phyloP scores from a whole-genome alignment of 2,113 vertebrate species.

The Ranitomeya imitator region DNA sequence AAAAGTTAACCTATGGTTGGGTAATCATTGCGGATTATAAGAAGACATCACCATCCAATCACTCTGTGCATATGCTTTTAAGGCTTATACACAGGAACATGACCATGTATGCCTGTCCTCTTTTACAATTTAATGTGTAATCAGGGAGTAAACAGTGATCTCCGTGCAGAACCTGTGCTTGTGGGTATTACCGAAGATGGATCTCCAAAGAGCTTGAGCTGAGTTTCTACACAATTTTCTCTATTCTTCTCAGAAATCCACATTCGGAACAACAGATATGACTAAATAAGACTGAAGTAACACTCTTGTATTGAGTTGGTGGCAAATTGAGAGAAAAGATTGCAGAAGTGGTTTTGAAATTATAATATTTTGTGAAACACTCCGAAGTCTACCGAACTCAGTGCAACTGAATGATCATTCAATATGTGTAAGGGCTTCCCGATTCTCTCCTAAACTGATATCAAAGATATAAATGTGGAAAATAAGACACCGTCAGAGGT shows the following conservation, averaged over 20 bases:
- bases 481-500: too few relatives aligned
- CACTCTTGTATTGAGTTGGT: too few relatives aligned
- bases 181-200: background rate
- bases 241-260: background rate
- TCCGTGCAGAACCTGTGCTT: background rate
- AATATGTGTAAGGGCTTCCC: too few relatives aligned
- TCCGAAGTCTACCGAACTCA: too few relatives aligned
- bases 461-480: too few relatives aligned
- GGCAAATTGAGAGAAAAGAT: background rate
- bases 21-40: background rate
- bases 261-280: background rate
- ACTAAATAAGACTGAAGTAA: background rate
- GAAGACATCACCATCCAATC: background rate
- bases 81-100: background rate
- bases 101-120: background rate
- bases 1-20: conserved; percentile 15
- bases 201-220: background rate
- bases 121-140: background rate
- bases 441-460: too few relatives aligned
- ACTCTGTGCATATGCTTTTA: background rate
- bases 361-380: too few relatives aligned
- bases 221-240: background rate
- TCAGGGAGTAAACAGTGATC: background rate
- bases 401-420: too few relatives aligned
- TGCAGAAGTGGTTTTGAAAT: background rate